Evolutionary conservation across 2,888 invertebrate genomes (phyloP).

Genomic region (Coecobrya sp.): DNA sequence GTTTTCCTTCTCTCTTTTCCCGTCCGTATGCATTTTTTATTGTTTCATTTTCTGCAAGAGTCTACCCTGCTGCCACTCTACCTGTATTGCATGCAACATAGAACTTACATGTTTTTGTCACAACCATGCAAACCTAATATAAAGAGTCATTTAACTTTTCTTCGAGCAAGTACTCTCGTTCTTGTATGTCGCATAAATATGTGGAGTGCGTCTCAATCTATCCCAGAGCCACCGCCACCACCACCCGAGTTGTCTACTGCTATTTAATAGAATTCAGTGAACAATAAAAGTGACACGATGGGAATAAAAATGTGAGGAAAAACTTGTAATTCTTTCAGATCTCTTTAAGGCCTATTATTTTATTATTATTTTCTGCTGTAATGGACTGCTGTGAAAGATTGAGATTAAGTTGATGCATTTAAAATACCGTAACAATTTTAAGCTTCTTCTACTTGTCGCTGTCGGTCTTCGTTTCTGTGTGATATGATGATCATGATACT

Average conservation of each 20-base stretch:
- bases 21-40: not conserved
- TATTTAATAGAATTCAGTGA: constrained; percentile 57
- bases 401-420: constrained; percentile 72
- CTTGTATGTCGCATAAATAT: not conserved
- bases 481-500: constrained; percentile 38
- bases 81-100: not conserved
- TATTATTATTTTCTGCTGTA: constrained; percentile 31
- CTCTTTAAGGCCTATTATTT: constrained; percentile 65
- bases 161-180: not conserved
- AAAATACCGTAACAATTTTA: constrained; percentile 77
- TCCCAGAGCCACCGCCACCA: not conserved
- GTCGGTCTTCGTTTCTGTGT: constrained; percentile 51
- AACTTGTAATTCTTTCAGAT: constrained; percentile 71
- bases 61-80: not conserved
- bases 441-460: constrained; percentile 64
- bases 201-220: not conserved
- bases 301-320: constrained; percentile 64
- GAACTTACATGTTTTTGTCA: constrained; percentile 39
- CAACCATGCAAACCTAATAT: constrained; percentile 34
- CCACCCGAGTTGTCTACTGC: constrained; percentile 19
- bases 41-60: not conserved
- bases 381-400: constrained; percentile 62
- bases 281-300: constrained; percentile 73
- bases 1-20: constrained; percentile 15
- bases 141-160: constrained; percentile 56